Evolutionary conservation across 2,113 vertebrate species (phyloP).

Genomic region (Empidonax traillii): DNA sequence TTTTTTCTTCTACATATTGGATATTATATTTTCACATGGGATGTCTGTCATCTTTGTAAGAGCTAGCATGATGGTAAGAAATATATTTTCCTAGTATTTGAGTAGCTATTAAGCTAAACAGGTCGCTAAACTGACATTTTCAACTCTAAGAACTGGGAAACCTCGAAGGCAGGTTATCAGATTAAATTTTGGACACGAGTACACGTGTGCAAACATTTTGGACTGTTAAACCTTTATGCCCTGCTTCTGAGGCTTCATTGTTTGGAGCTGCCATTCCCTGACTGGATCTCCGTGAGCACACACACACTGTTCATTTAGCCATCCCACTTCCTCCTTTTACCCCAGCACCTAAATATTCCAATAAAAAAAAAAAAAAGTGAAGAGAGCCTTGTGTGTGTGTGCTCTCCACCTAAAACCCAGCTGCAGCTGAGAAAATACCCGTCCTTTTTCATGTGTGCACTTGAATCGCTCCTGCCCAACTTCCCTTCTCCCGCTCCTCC

Average conservation of each 20-base stretch:
- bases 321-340: slow-evolving; percentile 58
- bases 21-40: neutral
- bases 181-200: slow-evolving; percentile 30
- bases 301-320: slow-evolving; percentile 46
- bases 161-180: slow-evolving; percentile 53
- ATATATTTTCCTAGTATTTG: neutral
- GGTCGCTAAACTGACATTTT: slow-evolving; percentile 27
- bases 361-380: slow-evolving; percentile 44
- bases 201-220: slow-evolving; percentile 55
- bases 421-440: slow-evolving; percentile 68
- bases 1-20: neutral
- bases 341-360: slow-evolving; percentile 56
- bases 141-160: neutral
- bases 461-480: slow-evolving; percentile 22
- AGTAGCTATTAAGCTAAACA: neutral
- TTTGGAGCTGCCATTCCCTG: slow-evolving; percentile 48
- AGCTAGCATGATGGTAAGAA: neutral
- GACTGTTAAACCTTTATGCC: slow-evolving; percentile 49
- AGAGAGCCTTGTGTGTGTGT: slow-evolving; percentile 61
- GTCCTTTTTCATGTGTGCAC: slow-evolving; percentile 60
- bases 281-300: slow-evolving; percentile 47
- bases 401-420: slow-evolving; percentile 63
- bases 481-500: slow-evolving; percentile 28
- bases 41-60: neutral
- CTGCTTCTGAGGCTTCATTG: slow-evolving; percentile 57